phyloP scores from a whole-genome alignment of 2,113 vertebrate species.

The Cebus imitator region DNA sequence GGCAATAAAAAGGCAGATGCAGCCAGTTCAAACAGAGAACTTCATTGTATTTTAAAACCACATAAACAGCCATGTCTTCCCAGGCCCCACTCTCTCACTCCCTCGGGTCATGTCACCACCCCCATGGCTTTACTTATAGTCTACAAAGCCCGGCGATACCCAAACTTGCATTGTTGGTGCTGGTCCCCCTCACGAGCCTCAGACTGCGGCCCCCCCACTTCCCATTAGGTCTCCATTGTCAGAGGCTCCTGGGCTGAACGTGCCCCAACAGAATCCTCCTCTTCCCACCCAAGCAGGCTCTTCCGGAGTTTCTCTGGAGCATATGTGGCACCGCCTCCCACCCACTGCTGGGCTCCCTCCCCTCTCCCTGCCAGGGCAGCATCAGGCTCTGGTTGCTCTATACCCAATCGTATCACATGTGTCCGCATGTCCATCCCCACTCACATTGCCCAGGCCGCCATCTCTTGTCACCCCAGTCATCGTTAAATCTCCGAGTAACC shows the following conservation, averaged over 20 bases:
- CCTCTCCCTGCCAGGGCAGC: neutral
- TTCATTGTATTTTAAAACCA: neutral
- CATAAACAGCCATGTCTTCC: accelerated
- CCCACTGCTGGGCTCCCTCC: neutral
- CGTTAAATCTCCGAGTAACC: neutral
- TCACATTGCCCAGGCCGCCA: neutral
- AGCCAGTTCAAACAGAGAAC: neutral
- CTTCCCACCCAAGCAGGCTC: neutral
- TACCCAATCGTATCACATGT: neutral
- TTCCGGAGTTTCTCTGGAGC: neutral
- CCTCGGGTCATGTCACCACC: neutral
- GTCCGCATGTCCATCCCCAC: neutral
- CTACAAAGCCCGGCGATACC: neutral
- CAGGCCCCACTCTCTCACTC: too few species aligned
- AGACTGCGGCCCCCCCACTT: neutral
- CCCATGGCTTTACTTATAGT: neutral
- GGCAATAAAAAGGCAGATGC: neutral
- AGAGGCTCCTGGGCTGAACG: neutral
- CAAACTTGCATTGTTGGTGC: accelerated
- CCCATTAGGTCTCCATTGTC: neutral
- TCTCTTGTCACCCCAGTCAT: neutral
- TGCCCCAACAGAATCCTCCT: neutral
- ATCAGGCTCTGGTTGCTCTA: neutral
- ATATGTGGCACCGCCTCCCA: neutral
- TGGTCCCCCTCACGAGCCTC: neutral